phyloP scores from a whole-genome alignment of 1,140 invertebrate species.

The Bradynema listronoti region DNA sequence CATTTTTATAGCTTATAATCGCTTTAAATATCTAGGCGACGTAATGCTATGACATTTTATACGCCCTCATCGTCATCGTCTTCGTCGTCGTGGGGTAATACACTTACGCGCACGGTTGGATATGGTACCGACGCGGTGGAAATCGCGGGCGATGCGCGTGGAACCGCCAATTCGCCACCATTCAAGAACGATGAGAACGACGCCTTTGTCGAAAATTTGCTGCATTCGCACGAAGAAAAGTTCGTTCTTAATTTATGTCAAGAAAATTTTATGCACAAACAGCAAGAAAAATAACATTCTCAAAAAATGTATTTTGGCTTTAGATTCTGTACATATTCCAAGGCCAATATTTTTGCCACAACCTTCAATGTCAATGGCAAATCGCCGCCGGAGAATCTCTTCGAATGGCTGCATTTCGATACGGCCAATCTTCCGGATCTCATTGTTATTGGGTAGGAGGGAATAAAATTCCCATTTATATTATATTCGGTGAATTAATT shows the following conservation, averaged over 20 bases:
- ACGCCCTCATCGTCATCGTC: too few species aligned
- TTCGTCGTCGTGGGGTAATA: too few species aligned
- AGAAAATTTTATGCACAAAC: too few species aligned
- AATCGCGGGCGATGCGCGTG: too few species aligned
- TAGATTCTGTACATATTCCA: constrained; percentile 48
- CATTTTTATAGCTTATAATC: too few species aligned
- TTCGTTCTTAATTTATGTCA: constrained; percentile 3
- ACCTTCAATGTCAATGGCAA: constrained; percentile 56
- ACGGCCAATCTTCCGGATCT: constrained; percentile 38
- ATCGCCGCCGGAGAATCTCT: constrained; percentile 38
- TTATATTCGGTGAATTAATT: background rate
- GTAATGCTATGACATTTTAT: constrained; percentile 13
- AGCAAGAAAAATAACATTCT: too few species aligned
- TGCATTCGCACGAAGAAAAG: constrained; percentile 42
- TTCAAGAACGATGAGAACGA: constrained; percentile 35
- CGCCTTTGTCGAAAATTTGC: constrained; percentile 46
- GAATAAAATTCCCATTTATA: background rate
- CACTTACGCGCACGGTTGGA: too few species aligned
- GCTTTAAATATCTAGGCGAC: too few species aligned
- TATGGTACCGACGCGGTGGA: too few species aligned
- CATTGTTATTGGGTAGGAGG: constrained; percentile 51
- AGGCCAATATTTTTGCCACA: constrained; percentile 42
- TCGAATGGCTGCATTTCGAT: constrained; percentile 42
- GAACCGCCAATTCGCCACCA: too few species aligned
- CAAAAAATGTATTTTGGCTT: constrained; percentile 13